phyloP scores from a whole-genome alignment of 2,113 vertebrate species.

The Callipepla squamata region DNA sequence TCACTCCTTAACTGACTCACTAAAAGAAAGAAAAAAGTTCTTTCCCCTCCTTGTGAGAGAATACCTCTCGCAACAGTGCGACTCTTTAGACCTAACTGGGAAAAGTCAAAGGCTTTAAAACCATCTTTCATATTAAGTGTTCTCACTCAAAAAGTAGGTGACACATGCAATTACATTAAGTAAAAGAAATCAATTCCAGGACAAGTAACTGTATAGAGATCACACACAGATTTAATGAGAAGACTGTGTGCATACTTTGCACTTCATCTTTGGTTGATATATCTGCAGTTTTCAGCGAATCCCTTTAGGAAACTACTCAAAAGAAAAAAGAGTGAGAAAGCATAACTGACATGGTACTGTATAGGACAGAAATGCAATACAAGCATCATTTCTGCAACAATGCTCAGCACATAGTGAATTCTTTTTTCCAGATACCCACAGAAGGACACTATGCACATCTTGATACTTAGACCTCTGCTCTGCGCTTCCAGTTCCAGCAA shows the following conservation, averaged over 20 bases:
- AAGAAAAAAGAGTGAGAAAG: neutral
- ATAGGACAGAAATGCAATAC: neutral
- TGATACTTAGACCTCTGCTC: neutral
- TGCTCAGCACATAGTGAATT: neutral
- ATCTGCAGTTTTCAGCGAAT: constrained; percentile 19
- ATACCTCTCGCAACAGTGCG: neutral
- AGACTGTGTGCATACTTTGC: neutral
- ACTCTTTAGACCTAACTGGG: neutral
- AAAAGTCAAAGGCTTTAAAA: neutral
- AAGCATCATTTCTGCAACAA: neutral
- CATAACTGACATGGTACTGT: neutral
- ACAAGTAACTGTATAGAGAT: neutral
- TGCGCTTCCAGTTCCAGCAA: neutral
- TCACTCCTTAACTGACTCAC: neutral
- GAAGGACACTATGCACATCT: neutral
- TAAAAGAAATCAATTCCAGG: neutral
- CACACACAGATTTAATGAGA: neutral
- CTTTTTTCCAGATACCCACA: neutral
- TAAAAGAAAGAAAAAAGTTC: neutral
- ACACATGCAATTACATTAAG: neutral
- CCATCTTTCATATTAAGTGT: neutral
- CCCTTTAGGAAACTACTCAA: neutral
- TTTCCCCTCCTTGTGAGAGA: neutral
- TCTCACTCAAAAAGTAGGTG: neutral
- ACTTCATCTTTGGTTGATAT: neutral